phyloP scores from a whole-genome alignment of 92 coral and sea anemone genomes.

The Hydrozoanthus gracilis region DNA sequence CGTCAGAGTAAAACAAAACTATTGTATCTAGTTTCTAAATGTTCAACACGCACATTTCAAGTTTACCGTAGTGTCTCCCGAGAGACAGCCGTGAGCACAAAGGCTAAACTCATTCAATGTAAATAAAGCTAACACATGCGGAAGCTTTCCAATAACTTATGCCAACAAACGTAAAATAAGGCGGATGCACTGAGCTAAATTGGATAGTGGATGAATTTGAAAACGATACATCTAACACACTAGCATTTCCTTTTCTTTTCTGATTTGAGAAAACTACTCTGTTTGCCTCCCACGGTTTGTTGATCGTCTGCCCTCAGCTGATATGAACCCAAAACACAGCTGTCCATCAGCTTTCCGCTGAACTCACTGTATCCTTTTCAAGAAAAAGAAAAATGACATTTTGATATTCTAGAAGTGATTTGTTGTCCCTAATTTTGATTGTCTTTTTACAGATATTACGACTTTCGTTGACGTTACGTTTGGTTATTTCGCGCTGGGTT shows the following conservation, averaged over 20 bases:
- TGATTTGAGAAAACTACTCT: not conserved
- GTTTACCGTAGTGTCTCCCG: not conserved
- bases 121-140: not conserved
- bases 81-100: constrained; percentile 13
- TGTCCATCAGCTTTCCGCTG: not conserved
- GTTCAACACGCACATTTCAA: constrained; percentile 3
- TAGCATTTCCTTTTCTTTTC: no score
- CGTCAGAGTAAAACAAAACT: constrained; percentile 10
- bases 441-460: no score
- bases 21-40: constrained; percentile 2
- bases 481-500: no score
- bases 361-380: not conserved
- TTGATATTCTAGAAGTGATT: not conserved
- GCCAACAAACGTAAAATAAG: not conserved
- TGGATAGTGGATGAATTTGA: not conserved
- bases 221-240: constrained; percentile 2
- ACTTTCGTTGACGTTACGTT: no score
- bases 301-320: not conserved
- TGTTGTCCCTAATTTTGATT: no score
- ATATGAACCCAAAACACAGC: not conserved
- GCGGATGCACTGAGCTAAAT: constrained; percentile 3
- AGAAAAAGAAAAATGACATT: not conserved
- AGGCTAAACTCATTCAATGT: not conserved
- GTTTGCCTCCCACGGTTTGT: not conserved
- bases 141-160: not conserved